Evolutionary conservation across 2,797 vertebrate genomes (phyloP).

Genomic region (Chaenodraco wilsoni): DNA sequence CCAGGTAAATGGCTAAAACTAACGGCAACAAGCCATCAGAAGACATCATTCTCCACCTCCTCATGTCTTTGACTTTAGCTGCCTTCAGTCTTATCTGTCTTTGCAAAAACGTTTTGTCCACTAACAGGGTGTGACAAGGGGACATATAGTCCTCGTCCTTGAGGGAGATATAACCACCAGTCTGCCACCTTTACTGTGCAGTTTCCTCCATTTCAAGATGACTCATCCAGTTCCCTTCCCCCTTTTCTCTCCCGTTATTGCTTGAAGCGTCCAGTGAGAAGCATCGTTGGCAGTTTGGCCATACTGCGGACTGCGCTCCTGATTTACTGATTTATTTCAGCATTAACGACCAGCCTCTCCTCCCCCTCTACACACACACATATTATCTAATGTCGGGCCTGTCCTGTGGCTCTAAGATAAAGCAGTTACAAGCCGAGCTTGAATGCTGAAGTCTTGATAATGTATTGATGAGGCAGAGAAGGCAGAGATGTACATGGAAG

Average conservation of each 20-base stretch:
- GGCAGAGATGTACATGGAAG: not conserved
- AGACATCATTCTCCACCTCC: conserved; percentile 45
- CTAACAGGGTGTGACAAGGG: conserved; percentile 12
- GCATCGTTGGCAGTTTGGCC: conserved; percentile 43
- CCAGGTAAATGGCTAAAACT: conserved; percentile 64
- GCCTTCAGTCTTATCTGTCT: conserved; percentile 22
- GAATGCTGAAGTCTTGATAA: conserved; percentile 49
- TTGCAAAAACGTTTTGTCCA: conserved; percentile 36
- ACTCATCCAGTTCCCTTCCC: conserved; percentile 48
- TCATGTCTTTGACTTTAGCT: conserved; percentile 11
- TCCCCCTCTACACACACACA: conserved; percentile 10
- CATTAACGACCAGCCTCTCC: conserved; percentile 59
- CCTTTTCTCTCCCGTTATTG: conserved; percentile 49
- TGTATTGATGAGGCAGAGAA: conserved; percentile 33
- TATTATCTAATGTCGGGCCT: conserved; percentile 44
- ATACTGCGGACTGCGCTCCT: conserved; percentile 58
- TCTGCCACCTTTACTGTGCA: conserved; percentile 54
- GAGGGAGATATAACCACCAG: conserved; percentile 43
- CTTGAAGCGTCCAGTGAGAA: conserved; percentile 55
- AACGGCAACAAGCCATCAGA: conserved; percentile 50
- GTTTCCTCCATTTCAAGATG: conserved; percentile 56
- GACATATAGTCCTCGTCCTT: conserved; percentile 30
- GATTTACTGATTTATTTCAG: conserved; percentile 77
- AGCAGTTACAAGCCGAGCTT: conserved; percentile 35
- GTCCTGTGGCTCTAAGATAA: conserved; percentile 66